Base-by-base conservation (phyloP, 2,888 invertebrate genomes). In the Ochropleura plecta region DNA sequence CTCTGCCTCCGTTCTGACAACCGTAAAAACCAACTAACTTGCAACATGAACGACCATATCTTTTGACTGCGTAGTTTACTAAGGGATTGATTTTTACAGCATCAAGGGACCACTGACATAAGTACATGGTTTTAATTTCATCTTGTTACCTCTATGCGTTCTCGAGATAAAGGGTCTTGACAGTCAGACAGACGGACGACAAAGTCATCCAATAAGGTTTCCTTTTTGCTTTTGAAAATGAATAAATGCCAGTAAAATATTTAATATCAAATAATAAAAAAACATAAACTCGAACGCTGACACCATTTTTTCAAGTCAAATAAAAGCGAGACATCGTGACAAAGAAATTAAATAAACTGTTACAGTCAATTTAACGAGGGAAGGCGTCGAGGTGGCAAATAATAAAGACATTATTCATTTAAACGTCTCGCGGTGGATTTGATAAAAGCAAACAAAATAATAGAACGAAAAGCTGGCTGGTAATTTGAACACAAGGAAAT, bases 401-500 rank as follows among this genome's bases (percentile, higher is more conserved):
- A 59, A 59, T 59, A 59, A 59, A 16, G 30, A 59, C 9, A 16
- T 30, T 30, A 30, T 57, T 30, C 3, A 16, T 40, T 16, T 16
- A 40, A 59, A 40, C 30, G 30, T 59, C 30, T 59, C 8, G 16
- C 30, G 16, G 8, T 40, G 30, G 30, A 30, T 72, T 69, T 69
- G 55, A 57, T 67, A 40, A 59, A 49, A 48, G 16, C 9, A 64
- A 76, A 69, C 57, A 0, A n/a, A 69, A 65, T 62, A 62, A 57
- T 55, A 49, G n/a, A 70, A 68, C 3, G 49, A 55, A 65, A 40
- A 48, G 51, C 46, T 62, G 59, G 51, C 51, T 51, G 53, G 60
- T 73, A 70, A 78, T 79, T 73, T 73, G 42, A 73, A 79, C 57
- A 63, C n/a, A 18, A 70, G 30, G 30, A 30, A 30, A 30, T 30